Conservation (phyloP, 2,113 vertebrate genomes). For the Empidonax alnorum region DNA sequence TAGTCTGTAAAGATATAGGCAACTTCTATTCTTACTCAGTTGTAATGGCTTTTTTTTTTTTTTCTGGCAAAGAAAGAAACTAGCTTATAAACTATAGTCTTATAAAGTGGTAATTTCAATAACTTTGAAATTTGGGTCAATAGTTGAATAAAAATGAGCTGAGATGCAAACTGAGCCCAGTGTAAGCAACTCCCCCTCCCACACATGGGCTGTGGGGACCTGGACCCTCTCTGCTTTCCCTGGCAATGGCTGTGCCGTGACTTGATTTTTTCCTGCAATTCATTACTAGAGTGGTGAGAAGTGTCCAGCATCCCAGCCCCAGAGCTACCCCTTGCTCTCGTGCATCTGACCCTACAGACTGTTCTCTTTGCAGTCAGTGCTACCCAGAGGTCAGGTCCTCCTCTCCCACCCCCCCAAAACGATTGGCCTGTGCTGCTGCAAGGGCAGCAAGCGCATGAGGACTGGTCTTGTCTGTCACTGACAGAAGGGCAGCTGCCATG, state of each 20-base stretch:
- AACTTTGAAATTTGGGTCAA: background rate
- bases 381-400: background rate
- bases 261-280: background rate
- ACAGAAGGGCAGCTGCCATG: background rate
- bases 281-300: background rate
- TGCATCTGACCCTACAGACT: background rate
- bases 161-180: fast-evolving
- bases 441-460: fast-evolving
- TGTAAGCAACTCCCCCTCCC: background rate
- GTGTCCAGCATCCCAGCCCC: background rate
- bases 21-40: background rate
- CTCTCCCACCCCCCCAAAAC: background rate
- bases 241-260: background rate
- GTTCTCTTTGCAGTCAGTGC: background rate
- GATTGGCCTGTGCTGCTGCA: background rate
- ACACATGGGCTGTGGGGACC: fast-evolving
- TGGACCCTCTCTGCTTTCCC: background rate
- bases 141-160: background rate
- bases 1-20: background rate
- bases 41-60: background rate
- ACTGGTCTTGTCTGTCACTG: background rate
- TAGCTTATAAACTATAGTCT: background rate
- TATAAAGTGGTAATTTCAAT: background rate
- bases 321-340: background rate
- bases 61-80: background rate